A percentile compares a stretch with the other conserved stretches of the same genome.
Conservation (phyloP, 2,797 vertebrate species). For the Muraenolepis orangiensis region DNA sequence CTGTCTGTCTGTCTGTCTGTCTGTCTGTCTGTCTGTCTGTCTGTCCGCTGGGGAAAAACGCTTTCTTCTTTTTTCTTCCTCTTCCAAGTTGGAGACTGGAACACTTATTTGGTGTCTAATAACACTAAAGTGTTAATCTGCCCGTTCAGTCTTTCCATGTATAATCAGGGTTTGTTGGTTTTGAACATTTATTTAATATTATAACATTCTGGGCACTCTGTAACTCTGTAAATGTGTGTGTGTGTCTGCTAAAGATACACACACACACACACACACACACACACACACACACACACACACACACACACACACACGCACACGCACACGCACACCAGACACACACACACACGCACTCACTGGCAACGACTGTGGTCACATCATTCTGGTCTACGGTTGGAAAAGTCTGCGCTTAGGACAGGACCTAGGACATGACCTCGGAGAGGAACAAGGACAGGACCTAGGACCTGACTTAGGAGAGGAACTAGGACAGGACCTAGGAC, state of each 20-base stretch:
- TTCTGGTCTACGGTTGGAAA: neutral
- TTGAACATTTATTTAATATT: neutral
- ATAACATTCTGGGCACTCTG: neutral
- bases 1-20: constrained; percentile 64
- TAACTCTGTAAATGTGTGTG: neutral
- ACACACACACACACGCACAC: neutral
- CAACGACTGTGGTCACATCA: neutral
- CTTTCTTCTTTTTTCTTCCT: neutral
- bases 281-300: neutral
- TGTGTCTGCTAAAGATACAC: too few relatives aligned
- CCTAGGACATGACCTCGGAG: neutral
- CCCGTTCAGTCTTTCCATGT: neutral
- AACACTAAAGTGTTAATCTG: too few relatives aligned
- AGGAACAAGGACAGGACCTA: neutral
- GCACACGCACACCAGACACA: neutral
- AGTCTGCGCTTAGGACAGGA: neutral
- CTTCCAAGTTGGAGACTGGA: neutral
- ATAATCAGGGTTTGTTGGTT: neutral
- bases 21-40: constrained; percentile 60
- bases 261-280: too few relatives aligned
- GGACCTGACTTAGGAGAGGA: neutral
- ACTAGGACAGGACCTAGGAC: too few relatives aligned
- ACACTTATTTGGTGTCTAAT: too few relatives aligned
- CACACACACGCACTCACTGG: neutral
- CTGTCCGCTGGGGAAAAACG: constrained; percentile 19